Evolutionary conservation across 2,888 invertebrate species (phyloP).

Genomic region (Microctonus hyperodae): DNA sequence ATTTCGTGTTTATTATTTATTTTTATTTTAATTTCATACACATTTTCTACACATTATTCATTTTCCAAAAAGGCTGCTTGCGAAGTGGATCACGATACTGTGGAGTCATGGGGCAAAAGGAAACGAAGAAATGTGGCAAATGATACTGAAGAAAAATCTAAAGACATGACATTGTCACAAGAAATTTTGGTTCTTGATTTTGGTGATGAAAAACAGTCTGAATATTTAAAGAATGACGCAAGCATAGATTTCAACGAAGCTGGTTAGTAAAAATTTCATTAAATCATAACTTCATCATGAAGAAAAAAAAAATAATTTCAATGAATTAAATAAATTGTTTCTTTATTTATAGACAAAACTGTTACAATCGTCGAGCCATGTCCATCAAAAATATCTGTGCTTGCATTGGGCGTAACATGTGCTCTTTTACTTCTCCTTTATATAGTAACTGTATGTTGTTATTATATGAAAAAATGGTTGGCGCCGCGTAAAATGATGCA

Average conservation of each 20-base stretch:
- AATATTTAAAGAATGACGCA: conserved; percentile 80
- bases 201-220: conserved; percentile 86
- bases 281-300: not conserved
- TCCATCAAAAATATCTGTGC: conserved; percentile 90
- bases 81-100: conserved; percentile 89
- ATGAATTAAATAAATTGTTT: conserved; percentile 16
- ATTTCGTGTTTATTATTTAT: too few species aligned
- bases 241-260: conserved; percentile 67
- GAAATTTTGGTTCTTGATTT: conserved; percentile 93
- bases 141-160: conserved; percentile 72
- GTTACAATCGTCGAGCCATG: conserved; percentile 91
- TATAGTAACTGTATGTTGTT: conserved; percentile 90
- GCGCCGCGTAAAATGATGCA: conserved; percentile 83
- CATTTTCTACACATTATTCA: too few species aligned
- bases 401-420: conserved; percentile 89
- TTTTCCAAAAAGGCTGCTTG: conserved; percentile 68
- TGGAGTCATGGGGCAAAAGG: conserved; percentile 91
- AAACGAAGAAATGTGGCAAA: conserved; percentile 76
- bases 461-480: conserved; percentile 93
- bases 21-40: too few species aligned
- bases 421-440: conserved; percentile 88
- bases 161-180: conserved; percentile 92
- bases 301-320: not conserved
- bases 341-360: conserved; percentile 75
- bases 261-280: conserved; percentile 51